Base-by-base conservation (phyloP, 2,113 vertebrate species). In the Bufo bufo region DNA sequence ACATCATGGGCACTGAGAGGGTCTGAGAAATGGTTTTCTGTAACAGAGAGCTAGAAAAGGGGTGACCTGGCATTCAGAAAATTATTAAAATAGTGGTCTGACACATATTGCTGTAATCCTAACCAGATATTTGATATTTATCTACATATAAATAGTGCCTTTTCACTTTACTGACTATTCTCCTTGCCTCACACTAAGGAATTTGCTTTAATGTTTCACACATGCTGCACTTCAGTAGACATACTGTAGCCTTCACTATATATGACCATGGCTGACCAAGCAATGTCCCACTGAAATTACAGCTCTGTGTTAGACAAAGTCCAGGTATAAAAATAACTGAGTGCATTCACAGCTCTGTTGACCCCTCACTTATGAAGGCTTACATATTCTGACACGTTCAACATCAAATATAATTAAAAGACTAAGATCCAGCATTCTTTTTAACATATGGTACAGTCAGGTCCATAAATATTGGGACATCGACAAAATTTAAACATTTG, bases 131-230 rank as follows among this genome's bases (percentile, higher is more conserved):
- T 71, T 71, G 33, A 43, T 45, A 33, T 33, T 33, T 69, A 33
- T 69, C 65, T 33, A 12, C 4, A 6, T 45, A 14, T 16, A 43
- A 43, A 71, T 3, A 74, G 6, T 19, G 45, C 16, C 11, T 71
- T 11, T 43, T 74, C 1, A 74, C 71, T 17, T 47, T 8, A 49
- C 6, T 17, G 16, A 45, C 17, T 74, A 6, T 74, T 74, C 71
- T 74, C 45, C 71, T 74, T 77, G 7, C 6, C 52, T n/a, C 49
- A 77, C 49, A 52, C 47, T 77, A n/a, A n/a, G 19, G 19, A 77
- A 77, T 77, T 77, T 77, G 75, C 12, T 79, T 79, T 79, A 79
- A 79, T 79, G 77, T 79, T 79, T 79, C 20, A 79, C 77, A 56
- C 33, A 79, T 79, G 77, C 49, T 77, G 49, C 17, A 14, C 33